Evolutionary conservation across 1,140 invertebrate species (phyloP).

Genomic region (Achroia grisella): DNA sequence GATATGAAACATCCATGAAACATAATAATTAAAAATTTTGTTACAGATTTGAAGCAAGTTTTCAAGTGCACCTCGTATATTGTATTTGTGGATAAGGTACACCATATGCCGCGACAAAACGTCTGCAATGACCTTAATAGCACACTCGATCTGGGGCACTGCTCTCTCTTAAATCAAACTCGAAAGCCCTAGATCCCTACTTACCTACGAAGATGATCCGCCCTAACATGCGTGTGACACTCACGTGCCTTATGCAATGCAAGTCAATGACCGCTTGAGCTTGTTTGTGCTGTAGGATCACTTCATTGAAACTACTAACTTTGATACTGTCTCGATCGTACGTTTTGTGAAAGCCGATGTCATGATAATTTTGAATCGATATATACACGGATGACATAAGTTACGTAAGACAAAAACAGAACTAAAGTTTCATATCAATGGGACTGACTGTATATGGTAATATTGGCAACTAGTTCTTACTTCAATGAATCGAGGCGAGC

Average conservation of each 20-base stretch:
- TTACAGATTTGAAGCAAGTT: too few species aligned
- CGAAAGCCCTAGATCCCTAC: slow-evolving; percentile 61
- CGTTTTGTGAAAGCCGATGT: slow-evolving; percentile 35
- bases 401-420: slow-evolving; percentile 3
- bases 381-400: slow-evolving; percentile 5
- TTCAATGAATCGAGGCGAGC: slow-evolving; percentile 1
- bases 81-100: slow-evolving; percentile 22
- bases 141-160: slow-evolving; percentile 49
- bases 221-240: slow-evolving; percentile 37
- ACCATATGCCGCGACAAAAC: slow-evolving; percentile 40
- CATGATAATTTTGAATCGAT: slow-evolving; percentile 3
- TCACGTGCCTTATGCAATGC: slow-evolving; percentile 52
- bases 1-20: too few species aligned
- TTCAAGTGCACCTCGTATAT: slow-evolving; percentile 1
- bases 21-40: background rate
- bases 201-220: slow-evolving; percentile 45
- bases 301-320: slow-evolving; percentile 23
- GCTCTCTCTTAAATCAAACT: slow-evolving; percentile 71
- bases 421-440: background rate
- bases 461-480: too few species aligned
- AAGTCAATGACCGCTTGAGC: slow-evolving; percentile 49
- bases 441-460: background rate
- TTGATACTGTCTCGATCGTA: slow-evolving; percentile 17
- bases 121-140: slow-evolving; percentile 65
- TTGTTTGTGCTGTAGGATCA: slow-evolving; percentile 29